Evolutionary conservation across 2,797 vertebrate genomes (phyloP).

Genomic region (Cryptoprocta ferox): DNA sequence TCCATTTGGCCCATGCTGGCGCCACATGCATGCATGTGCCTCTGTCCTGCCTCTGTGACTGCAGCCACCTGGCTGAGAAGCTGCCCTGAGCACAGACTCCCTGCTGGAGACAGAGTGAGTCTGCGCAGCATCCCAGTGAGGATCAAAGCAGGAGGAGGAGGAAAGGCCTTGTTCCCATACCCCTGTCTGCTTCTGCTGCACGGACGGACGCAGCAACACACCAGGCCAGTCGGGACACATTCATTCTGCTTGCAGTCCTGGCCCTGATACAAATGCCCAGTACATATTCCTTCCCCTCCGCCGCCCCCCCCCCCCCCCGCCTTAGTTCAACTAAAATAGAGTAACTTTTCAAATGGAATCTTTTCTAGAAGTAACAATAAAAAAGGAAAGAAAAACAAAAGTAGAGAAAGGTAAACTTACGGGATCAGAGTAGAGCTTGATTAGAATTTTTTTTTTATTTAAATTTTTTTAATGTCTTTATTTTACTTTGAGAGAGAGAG

Average conservation of each 20-base stretch:
- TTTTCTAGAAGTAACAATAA: slow-evolving; percentile 68
- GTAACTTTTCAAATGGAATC: slow-evolving; percentile 49
- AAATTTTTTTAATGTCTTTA: too few species aligned
- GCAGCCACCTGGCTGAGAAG: slow-evolving; percentile 34
- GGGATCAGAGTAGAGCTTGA: neutral
- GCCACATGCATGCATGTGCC: neutral
- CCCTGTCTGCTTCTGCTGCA: neutral
- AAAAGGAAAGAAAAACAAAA: slow-evolving; percentile 68
- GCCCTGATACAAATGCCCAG: neutral
- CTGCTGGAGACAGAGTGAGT: neutral
- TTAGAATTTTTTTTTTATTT: neutral
- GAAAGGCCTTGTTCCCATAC: slow-evolving; percentile 33
- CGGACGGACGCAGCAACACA: neutral
- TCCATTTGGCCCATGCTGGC: neutral
- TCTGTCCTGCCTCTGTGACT: neutral
- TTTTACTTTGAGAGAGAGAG: too few species aligned
- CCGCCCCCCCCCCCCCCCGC: too few species aligned
- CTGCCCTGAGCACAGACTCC: neutral
- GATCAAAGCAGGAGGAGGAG: slow-evolving; percentile 42
- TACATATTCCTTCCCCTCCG: slow-evolving; percentile 23
- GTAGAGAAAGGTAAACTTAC: neutral
- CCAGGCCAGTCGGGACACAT: neutral
- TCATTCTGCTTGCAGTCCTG: slow-evolving; percentile 3
- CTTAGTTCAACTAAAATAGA: slow-evolving; percentile 63
- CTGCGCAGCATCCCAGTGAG: neutral